These are phyloP conservation scores for Oreonectes daqikongensis DNA, from an alignment of 2,797 vertebrate species.

Conservation along the genomic window DNA sequence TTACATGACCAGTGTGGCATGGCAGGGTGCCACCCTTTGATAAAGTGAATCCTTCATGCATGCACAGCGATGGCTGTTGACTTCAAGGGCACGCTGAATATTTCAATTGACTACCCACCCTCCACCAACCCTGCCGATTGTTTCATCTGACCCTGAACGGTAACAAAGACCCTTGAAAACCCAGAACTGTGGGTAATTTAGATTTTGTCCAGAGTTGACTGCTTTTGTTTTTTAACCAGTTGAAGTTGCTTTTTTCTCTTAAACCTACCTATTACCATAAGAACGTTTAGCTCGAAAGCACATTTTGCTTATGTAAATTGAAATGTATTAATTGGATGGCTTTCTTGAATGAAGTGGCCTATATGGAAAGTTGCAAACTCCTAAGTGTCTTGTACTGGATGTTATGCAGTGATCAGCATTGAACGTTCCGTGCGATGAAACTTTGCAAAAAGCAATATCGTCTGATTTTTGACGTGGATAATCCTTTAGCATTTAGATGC, in stretches of 20 bases:
- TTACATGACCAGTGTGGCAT: slow-evolving; percentile 59
- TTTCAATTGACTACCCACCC: slow-evolving; percentile 63
- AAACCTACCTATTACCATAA: background rate
- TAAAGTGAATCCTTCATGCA: slow-evolving; percentile 64
- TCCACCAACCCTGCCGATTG: slow-evolving; percentile 54
- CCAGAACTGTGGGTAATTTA: slow-evolving; percentile 35
- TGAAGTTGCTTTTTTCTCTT: slow-evolving; percentile 23
- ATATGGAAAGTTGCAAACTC: background rate
- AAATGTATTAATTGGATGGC: no score
- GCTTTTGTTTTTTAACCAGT: slow-evolving; percentile 41
- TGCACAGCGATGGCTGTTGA: slow-evolving; percentile 51
- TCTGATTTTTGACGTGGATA: slow-evolving; percentile 45
- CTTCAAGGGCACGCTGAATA: slow-evolving; percentile 60
- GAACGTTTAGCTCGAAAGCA: background rate
- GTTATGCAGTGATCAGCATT: slow-evolving; percentile 22
- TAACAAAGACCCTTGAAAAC: slow-evolving; percentile 43
- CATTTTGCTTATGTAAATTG: no score
- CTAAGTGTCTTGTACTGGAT: slow-evolving; percentile 11
- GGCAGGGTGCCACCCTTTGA: slow-evolving; percentile 61
- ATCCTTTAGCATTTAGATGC: slow-evolving; percentile 17
- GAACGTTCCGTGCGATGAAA: slow-evolving; percentile 3
- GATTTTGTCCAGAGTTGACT: slow-evolving; percentile 40
- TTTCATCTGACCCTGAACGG: slow-evolving; percentile 42
- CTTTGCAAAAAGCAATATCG: slow-evolving; percentile 33
- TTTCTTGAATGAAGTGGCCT: no score